Base-by-base conservation (phyloP, 2,113 vertebrate species). In the Vulpes lagopus region DNA sequence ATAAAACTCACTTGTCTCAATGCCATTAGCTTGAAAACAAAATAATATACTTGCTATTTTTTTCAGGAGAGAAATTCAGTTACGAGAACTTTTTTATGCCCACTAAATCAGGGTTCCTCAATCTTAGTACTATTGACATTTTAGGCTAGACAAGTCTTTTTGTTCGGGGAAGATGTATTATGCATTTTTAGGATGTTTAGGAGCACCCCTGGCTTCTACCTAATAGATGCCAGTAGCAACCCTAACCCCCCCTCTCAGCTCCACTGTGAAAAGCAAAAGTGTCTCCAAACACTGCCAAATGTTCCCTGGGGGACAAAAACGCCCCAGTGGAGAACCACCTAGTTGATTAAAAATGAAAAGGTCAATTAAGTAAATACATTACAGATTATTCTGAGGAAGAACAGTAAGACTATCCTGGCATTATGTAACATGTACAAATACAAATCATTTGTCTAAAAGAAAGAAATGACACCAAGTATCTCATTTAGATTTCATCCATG, bases 11-110 rank as follows among this genome's bases (percentile, higher is more conserved):
- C 27, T 78, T 95, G 90, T n/a, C 38, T 87, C 64, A 79, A 59
- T 27, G 1, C 5, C 91, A 69, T 12, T 90, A 78, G 17, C n/a
- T 96, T 93, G 15, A 71, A 96, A 92, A 92, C 19, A 93, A 90
- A 95, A 35, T 86, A 92, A 86, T 6, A 43, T 11, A 83, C 14
- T 79, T 93, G 43, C 15, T 73, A 80, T 65, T 65, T 88, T 65
- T 88, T 79, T 64, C 38, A 82, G 30, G n/a, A 69, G 5, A 79
- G 25, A 15, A 62, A 51, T 95, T 60, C 62, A 89, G 81, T 55
- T 82, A 91, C 71, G 10, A 89, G 8, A 79, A 79, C 23, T 81
- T 92, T 57, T 71, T 62, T 71, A 53, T 53, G 7, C 2, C 22
- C 71, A 76, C 16, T 69, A 78, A 62, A 74, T 62, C 55, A 78